Conservation (phyloP, 1,140 invertebrate genomes). For the Dinoponera quadriceps region DNA sequence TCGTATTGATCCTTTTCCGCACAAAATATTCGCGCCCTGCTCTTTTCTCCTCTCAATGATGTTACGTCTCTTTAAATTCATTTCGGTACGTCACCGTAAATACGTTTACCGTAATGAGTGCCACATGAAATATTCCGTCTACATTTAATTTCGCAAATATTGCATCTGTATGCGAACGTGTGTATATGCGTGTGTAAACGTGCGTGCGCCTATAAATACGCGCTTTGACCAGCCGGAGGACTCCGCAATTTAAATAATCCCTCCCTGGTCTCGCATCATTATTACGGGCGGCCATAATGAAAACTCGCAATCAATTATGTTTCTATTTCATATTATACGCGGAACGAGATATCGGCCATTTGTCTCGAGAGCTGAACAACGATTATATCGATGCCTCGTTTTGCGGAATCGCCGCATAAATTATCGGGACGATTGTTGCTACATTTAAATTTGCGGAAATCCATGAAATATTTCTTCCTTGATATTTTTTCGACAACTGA, state of each 20-base stretch:
- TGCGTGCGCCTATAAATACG: conserved; percentile 7
- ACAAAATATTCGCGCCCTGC: too few species aligned
- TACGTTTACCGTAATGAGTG: conserved; percentile 20
- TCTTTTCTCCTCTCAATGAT: background rate
- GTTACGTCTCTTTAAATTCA: conserved; percentile 21
- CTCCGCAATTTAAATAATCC: conserved; percentile 41
- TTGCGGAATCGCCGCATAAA: too few species aligned
- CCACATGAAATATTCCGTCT: conserved; percentile 24
- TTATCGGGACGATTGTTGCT: too few species aligned
- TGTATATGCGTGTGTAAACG: too few species aligned
- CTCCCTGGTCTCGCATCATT: background rate
- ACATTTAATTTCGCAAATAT: conserved; percentile 49
- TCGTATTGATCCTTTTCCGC: background rate
- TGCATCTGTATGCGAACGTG: too few species aligned
- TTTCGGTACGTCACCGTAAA: conserved; percentile 11
- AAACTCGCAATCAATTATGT: conserved; percentile 16
- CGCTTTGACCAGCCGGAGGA: background rate
- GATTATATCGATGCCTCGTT: background rate
- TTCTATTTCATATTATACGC: background rate
- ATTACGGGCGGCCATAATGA: conserved; percentile 1
- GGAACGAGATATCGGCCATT: background rate
- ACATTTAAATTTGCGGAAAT: background rate
- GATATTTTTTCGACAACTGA: background rate
- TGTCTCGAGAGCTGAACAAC: background rate
- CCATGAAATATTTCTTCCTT: background rate